Percentiles rank a stretch among this genome's conserved stretches.
These are phyloP conservation scores for Eupithecia tripunctaria DNA, from an alignment of 2,888 invertebrate genomes.

Conservation along the genomic window DNA sequence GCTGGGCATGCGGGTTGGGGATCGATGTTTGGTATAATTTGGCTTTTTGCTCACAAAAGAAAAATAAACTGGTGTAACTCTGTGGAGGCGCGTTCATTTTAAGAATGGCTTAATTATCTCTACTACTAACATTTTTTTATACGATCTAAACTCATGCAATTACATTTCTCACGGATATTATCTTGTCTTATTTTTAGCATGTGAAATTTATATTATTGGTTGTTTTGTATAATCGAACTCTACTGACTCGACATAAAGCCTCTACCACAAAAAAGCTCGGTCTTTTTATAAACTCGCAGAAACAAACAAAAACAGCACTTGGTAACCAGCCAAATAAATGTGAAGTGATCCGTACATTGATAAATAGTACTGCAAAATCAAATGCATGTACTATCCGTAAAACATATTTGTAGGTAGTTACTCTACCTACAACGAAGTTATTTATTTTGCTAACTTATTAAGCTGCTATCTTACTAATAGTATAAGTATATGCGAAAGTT, in stretches of 20 bases:
- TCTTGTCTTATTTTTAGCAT: no score
- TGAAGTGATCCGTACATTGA: slow-evolving; percentile 21
- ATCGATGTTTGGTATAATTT: no score
- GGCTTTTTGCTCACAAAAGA: no score
- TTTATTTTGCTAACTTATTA: not conserved
- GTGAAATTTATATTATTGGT: not conserved
- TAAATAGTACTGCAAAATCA: slow-evolving; percentile 28
- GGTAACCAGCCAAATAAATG: slow-evolving; percentile 21
- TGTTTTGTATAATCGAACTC: not conserved
- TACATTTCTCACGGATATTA: no score
- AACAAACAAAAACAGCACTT: slow-evolving; percentile 10
- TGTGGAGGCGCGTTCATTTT: no score
- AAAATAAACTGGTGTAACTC: no score
- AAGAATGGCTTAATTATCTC: no score
- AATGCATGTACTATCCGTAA: not conserved
- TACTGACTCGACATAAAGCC: not conserved
- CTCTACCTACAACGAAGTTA: not conserved
- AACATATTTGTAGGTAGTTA: not conserved
- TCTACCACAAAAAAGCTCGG: not conserved
- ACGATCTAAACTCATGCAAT: no score
- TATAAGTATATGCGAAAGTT: no score
- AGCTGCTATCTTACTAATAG: no score
- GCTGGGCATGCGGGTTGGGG: no score
- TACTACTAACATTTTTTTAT: no score
- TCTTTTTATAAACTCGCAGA: not conserved